phyloP scores from a whole-genome alignment of 2,113 vertebrate species.

The Rhea americana region DNA sequence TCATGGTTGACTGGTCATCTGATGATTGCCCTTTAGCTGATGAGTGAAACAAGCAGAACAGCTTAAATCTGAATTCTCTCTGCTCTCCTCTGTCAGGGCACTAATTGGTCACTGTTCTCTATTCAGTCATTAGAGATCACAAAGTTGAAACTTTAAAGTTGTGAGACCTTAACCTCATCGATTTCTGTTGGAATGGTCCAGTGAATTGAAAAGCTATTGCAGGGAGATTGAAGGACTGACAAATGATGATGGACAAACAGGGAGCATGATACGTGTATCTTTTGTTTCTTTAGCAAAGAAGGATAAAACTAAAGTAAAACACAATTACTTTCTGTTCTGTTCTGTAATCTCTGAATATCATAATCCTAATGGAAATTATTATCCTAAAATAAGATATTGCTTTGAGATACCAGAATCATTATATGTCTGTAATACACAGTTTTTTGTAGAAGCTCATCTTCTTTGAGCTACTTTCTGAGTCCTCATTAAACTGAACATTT shows the following conservation, averaged over 20 bases:
- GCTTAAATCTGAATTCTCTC: constrained; percentile 10
- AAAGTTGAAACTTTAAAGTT: constrained; percentile 26
- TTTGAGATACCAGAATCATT: not conserved
- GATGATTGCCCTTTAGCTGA: constrained; percentile 27
- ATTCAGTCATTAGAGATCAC: constrained; percentile 3
- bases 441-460: no score
- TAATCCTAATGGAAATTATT: not conserved
- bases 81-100: not conserved
- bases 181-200: constrained; percentile 22
- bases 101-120: constrained; percentile 3
- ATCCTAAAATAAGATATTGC: not conserved
- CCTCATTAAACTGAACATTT: not conserved
- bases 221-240: not conserved
- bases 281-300: not conserved
- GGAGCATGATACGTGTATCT: not conserved
- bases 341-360: rapidly evolving
- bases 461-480: not conserved
- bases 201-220: not conserved
- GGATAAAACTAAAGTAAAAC: not conserved
- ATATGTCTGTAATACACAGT: not conserved
- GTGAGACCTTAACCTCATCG: constrained; percentile 20
- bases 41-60: not conserved
- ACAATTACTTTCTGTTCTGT: not conserved
- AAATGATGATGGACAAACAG: constrained; percentile 23
- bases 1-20: not conserved